A percentile compares a stretch with the other conserved stretches of the same genome.
Conservation (phyloP, 2,888 invertebrate genomes). For the Rhamnusium bicolor region DNA sequence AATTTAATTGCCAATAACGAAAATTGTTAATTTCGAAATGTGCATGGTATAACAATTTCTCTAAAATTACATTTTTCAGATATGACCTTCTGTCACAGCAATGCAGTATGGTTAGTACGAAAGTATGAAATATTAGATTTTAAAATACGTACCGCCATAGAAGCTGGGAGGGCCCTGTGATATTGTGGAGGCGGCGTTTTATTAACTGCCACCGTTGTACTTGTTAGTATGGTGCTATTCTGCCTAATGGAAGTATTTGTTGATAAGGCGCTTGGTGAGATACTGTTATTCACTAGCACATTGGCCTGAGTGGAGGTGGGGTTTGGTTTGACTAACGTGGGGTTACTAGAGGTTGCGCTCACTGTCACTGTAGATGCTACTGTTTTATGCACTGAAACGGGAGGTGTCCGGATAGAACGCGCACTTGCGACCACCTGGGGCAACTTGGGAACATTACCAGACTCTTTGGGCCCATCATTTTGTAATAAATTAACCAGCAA, state of each 20-base stretch:
- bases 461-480: slow-evolving; percentile 79
- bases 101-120: too few species aligned
- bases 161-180: slow-evolving; percentile 41
- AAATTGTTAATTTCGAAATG: too few species aligned
- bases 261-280: slow-evolving; percentile 65
- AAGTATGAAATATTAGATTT: too few species aligned
- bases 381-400: slow-evolving; percentile 31
- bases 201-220: slow-evolving; percentile 52
- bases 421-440: slow-evolving; percentile 68
- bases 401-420: slow-evolving; percentile 34
- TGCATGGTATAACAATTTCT: too few species aligned
- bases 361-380: slow-evolving; percentile 38
- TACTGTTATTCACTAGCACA: slow-evolving; percentile 57
- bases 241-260: slow-evolving; percentile 60
- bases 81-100: too few species aligned
- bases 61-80: too few species aligned
- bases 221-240: slow-evolving; percentile 58
- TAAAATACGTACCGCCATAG: slow-evolving; percentile 44
- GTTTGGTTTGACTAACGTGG: slow-evolving; percentile 40
- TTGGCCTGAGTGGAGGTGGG: slow-evolving; percentile 55
- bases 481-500: slow-evolving; percentile 92
- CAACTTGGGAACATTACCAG: slow-evolving; percentile 60
- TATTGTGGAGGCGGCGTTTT: slow-evolving; percentile 49
- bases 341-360: slow-evolving; percentile 31
- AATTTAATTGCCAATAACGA: too few species aligned